These are phyloP conservation scores for Regulus satrapa DNA, from an alignment of 2,113 vertebrate species.

Conservation along the genomic window DNA sequence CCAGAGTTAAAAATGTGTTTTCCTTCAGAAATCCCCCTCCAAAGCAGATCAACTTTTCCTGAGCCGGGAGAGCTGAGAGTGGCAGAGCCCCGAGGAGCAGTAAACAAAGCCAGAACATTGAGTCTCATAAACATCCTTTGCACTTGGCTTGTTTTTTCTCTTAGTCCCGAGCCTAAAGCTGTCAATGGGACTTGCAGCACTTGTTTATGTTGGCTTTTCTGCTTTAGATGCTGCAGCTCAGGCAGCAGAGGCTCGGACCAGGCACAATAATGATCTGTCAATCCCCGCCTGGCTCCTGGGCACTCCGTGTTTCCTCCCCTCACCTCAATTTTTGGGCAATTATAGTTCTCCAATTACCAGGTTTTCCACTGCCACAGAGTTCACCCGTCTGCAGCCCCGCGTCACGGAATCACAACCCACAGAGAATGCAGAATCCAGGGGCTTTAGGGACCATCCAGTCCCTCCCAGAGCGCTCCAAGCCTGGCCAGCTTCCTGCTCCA, in stretches of 20 bases:
- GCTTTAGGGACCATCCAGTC: neutral
- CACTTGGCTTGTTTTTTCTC: neutral
- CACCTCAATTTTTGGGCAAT: neutral
- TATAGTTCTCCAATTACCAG: neutral
- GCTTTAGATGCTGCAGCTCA: neutral
- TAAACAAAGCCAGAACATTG: conserved; percentile 44
- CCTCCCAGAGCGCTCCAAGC: too few relatives aligned
- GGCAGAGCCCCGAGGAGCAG: conserved; percentile 8
- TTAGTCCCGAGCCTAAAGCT: conserved; percentile 24
- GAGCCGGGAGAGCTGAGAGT: neutral
- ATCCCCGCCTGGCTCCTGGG: neutral
- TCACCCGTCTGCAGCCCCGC: neutral
- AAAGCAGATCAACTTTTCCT: neutral
- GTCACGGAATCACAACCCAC: neutral
- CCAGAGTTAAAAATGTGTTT: neutral
- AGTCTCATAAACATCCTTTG: conserved; percentile 57
- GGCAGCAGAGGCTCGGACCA: neutral
- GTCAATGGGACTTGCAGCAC: neutral
- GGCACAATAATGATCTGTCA: neutral
- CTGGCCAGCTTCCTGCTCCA: too few relatives aligned
- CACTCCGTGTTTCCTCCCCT: neutral
- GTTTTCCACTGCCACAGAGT: neutral
- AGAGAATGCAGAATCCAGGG: neutral
- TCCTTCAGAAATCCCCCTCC: neutral
- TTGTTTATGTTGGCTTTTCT: neutral